Conservation (phyloP, 2,113 vertebrate genomes). For the human (Homo sapiens) region DNA sequence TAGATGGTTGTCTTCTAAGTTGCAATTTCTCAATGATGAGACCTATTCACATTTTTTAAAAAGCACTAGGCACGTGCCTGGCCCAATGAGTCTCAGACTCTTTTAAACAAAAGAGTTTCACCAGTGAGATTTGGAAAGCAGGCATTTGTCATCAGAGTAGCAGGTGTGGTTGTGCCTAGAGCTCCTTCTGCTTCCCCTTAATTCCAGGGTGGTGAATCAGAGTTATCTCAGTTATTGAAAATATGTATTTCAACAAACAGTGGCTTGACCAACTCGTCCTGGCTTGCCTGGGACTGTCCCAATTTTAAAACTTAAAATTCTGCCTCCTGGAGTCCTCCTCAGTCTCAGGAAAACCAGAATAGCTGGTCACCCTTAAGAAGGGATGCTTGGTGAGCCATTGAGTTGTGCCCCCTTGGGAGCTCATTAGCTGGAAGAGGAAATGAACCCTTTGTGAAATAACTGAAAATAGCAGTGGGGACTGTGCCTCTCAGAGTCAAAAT, state of each 20-base stretch:
- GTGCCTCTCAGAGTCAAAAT: not conserved
- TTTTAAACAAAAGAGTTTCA: not conserved
- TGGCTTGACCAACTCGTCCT: not conserved
- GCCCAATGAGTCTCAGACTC: not conserved
- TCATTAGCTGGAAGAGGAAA: not conserved
- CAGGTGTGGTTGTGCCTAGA: not conserved
- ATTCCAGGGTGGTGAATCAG: not conserved
- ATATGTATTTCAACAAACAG: not conserved
- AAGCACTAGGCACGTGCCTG: not conserved
- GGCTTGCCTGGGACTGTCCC: not conserved
- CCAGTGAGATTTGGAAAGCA: not conserved
- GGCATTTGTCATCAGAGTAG: not conserved
- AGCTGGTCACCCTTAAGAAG: not conserved
- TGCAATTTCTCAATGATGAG: not conserved
- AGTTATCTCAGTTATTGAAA: not conserved
- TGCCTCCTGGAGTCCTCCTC: not conserved
- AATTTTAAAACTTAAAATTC: not conserved
- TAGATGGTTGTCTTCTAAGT: not conserved
- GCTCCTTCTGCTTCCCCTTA: not conserved
- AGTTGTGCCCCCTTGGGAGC: not conserved
- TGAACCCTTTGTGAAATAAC: not conserved
- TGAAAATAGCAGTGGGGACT: rapidly evolving
- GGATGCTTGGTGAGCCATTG: not conserved
- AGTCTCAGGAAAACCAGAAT: not conserved
- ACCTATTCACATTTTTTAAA: not conserved